Base-by-base conservation (phyloP, 2,888 invertebrate genomes). In the Anthoptus insignis region DNA sequence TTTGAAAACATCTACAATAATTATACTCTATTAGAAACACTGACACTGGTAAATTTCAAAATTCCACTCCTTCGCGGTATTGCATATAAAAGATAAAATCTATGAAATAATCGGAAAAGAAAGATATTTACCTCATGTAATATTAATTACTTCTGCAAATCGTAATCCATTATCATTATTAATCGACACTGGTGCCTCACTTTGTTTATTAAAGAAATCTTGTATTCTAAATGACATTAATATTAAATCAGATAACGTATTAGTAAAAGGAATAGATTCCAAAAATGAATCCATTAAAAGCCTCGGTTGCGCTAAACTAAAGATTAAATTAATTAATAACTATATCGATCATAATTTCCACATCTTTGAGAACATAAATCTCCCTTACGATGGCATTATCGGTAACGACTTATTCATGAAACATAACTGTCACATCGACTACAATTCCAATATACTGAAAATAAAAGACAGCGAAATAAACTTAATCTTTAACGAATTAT, bases 371-470 rank as follows among this genome's bases (percentile, higher is more conserved):
- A 16, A 60, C 8, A 52, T 60, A 2, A 13, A 60, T 29, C 42
- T 60, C 1, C 60, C 60, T 21, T 60, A 60, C 19, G 53, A 60
- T 29, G 60, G 60, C 1, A 60, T 60, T 2, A 60, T 60, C 11
- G 60, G 53, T 5, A 60, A 42, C 5, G 60, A 60, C n/a, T 2
- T 60, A 7, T 32, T 53, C 0, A 52, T 53, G 8, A 6, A 8
- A 9, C 53, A 53, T 14, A 42, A 42, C n/a, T 59, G 59, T 14
- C 37, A 47, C 14, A 58, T 58, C 1, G 9, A 57, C 11, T 57
- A 57, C 24, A 57, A 3, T 0, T 6, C 9, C 19, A 45, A 32
- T 21, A 29, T 7, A 29, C 21, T 57, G 0, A 1, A n/a, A n/a
- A 29, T 57, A 11, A 21, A 57, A 3, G 4, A 8, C 13, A 32